Conservation (phyloP, 2,888 invertebrate species). For the Falcaria lacertinaria region DNA sequence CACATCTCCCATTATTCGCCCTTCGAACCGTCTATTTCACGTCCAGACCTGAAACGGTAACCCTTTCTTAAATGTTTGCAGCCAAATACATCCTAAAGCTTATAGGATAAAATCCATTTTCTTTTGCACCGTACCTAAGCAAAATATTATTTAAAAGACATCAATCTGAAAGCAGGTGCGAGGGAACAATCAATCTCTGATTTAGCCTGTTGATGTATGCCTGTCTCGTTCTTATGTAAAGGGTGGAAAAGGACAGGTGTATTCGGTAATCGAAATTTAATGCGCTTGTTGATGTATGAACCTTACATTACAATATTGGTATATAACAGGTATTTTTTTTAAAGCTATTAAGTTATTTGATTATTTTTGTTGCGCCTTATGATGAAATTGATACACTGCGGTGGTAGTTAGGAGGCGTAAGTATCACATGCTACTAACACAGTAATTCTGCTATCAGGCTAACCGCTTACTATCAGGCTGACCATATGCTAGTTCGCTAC, state of each 20-base stretch:
- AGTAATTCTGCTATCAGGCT: no score
- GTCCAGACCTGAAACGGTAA: not conserved
- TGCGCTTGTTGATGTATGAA: slow-evolving; percentile 14
- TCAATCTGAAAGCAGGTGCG: slow-evolving; percentile 36
- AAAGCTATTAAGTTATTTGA: no score
- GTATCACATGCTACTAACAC: no score
- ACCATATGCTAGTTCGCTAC: no score
- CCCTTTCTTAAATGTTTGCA: not conserved
- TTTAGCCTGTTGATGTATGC: slow-evolving; percentile 25
- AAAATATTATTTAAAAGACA: slow-evolving; percentile 37
- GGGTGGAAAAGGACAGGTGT: slow-evolving; percentile 16
- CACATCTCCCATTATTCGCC: not conserved
- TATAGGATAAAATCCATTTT: not conserved
- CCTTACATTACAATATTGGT: no score
- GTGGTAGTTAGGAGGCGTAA: no score
- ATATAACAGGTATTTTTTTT: no score
- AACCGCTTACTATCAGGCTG: no score
- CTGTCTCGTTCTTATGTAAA: slow-evolving; percentile 16
- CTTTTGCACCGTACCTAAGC: not conserved
- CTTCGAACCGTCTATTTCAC: not conserved
- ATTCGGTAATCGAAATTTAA: slow-evolving; percentile 27
- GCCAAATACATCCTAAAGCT: not conserved
- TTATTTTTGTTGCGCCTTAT: no score
- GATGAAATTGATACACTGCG: no score
- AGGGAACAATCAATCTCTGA: slow-evolving; percentile 44